A percentile compares a stretch with the other conserved stretches of the same genome.
phyloP scores from a whole-genome alignment of 2,888 invertebrate genomes.

The Asteroscopus sphinx region DNA sequence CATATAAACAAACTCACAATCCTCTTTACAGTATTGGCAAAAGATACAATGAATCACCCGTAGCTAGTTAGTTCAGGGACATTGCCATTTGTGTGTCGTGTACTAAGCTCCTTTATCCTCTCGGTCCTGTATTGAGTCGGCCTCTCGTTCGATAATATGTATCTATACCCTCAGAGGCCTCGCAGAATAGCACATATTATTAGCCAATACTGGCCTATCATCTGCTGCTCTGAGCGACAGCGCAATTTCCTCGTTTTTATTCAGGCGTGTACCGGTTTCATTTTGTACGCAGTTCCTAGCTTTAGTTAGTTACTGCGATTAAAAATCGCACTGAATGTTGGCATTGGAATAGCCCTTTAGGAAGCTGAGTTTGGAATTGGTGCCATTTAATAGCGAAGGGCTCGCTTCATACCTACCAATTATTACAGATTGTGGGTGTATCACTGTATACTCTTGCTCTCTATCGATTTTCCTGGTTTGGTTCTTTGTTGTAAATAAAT shows the following conservation, averaged over 20 bases:
- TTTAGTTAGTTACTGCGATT: slow-evolving; percentile 44
- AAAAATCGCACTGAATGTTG: slow-evolving; percentile 43
- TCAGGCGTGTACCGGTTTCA: slow-evolving; percentile 26
- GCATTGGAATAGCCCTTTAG: slow-evolving; percentile 27
- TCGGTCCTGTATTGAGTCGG: slow-evolving; percentile 47
- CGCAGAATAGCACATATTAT: slow-evolving; percentile 41
- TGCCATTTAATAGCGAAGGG: slow-evolving; percentile 13
- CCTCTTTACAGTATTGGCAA: slow-evolving; percentile 52
- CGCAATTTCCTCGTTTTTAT: slow-evolving; percentile 57
- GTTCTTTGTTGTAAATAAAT: slow-evolving; percentile 41
- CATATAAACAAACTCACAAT: slow-evolving; percentile 45
- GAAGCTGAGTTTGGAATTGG: slow-evolving; percentile 25
- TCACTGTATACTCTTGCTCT: slow-evolving; percentile 11
- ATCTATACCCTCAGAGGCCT: slow-evolving; percentile 39
- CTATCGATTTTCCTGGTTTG: slow-evolving; percentile 20
- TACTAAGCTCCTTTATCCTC: slow-evolving; percentile 52
- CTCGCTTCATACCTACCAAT: background rate
- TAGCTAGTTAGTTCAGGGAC: slow-evolving; percentile 49
- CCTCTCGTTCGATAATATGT: slow-evolving; percentile 25
- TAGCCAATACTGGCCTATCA: slow-evolving; percentile 45
- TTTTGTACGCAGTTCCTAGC: slow-evolving; percentile 40
- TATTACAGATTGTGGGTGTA: slow-evolving; percentile 16
- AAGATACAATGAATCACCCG: slow-evolving; percentile 39
- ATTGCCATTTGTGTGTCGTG: slow-evolving; percentile 48
- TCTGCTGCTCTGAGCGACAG: slow-evolving; percentile 47